Conservation (phyloP, 2,113 vertebrate species). For the Tragelaphus scriptus region DNA sequence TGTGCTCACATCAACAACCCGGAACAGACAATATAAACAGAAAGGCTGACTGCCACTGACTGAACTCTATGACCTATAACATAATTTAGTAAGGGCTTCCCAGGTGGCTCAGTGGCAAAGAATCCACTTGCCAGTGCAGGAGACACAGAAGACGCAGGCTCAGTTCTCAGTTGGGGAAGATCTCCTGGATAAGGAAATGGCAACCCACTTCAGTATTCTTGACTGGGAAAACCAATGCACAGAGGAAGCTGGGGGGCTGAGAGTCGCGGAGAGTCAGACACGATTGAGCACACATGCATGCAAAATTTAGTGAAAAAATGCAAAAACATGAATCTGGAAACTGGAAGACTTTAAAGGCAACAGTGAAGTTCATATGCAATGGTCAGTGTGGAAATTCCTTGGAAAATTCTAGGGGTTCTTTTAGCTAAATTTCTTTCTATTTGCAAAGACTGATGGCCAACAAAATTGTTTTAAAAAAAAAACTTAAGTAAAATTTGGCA, state of each 20-base stretch:
- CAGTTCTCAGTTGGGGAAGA: neutral
- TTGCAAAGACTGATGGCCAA: neutral
- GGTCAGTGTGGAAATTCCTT: neutral
- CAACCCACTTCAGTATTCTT: neutral
- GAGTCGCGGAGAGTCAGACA: neutral
- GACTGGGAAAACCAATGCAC: neutral
- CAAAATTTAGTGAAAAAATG: neutral
- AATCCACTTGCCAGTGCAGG: neutral
- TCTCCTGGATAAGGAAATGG: neutral
- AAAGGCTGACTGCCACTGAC: neutral
- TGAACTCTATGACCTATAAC: neutral
- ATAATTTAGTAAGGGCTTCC: neutral
- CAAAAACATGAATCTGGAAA: neutral
- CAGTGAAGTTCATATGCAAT: neutral
- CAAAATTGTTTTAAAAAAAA: neutral
- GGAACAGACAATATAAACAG: neutral
- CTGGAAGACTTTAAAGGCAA: neutral
- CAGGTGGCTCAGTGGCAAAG: neutral
- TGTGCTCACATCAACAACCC: neutral
- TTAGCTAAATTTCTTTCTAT: neutral
- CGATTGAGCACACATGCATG: fast-evolving
- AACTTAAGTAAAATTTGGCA: neutral
- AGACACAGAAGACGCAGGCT: neutral
- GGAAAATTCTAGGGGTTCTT: neutral
- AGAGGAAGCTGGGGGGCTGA: neutral